Evolutionary conservation across 2,888 invertebrate species (phyloP), one percentile per base, ranked within the genome.

Genomic region (Chironomus tentans): DNA sequence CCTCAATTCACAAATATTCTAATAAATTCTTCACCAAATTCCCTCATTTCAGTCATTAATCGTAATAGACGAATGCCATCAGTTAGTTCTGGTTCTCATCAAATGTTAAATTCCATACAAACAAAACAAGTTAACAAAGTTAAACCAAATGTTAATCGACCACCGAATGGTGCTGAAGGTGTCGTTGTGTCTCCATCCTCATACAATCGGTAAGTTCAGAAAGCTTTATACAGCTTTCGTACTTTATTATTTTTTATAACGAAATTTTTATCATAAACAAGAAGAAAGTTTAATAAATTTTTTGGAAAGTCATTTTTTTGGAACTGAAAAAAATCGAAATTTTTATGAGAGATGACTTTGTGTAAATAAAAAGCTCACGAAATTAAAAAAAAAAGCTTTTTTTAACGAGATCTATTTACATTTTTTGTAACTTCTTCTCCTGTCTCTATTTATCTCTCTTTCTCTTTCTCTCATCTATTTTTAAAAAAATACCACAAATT

Each of bases 71-170:
- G 93, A 79, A 91, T 89, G 82, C 91, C 90, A 78, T 90, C 91
- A 7, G 87, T 87, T 70, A 65, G 24, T 12, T 24, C 65, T 2
- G 88, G 90, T 83, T 88, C 88, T 78, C 88, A 88, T 79, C 89
- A 88, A 80, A 86, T 91, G 81, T 89, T 91, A 83, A 92, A 92
- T 82, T 92, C 91, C 65, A 88, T 90, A 72, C 91, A 86, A 2
- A 89, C 91, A 79, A 90, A 94, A 82, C 93, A 94, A 85, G 92
- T 94, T 82, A 94, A 93, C 86, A 94, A 94, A 84, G 93, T 94
- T 80, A 94, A 94, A 83, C 94, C 94, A 68, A 94, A 92, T 81
- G 92, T 93, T 77, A 93, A 91, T 82, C 88, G 93, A 65, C 65
- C 62, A 18, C 88, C 88, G 77, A n/a, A 62, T 21, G 46, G 62